A percentile compares a stretch with the other conserved stretches of the same genome.
These are phyloP conservation scores for Platygyra sinensis DNA, from an alignment of 64 coral and sea anemone genomes.

Conservation along the genomic window DNA sequence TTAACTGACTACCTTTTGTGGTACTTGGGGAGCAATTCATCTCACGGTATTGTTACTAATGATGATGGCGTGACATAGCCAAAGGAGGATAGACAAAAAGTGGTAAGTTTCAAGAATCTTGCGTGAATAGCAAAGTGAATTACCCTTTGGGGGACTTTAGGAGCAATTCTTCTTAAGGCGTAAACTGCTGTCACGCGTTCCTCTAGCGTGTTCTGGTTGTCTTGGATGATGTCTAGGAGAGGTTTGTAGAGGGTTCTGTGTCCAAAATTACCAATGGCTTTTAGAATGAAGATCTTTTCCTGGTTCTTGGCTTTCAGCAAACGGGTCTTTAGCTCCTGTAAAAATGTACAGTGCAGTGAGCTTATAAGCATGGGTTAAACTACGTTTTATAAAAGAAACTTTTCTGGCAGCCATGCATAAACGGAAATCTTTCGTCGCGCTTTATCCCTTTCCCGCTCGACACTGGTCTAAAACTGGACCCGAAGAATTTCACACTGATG, in stretches of 20 bases:
- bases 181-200: slow-evolving; percentile 19
- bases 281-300: slow-evolving; percentile 21
- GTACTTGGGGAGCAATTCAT: slow-evolving; percentile 22
- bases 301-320: neutral
- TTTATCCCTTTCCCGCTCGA: neutral
- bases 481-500: neutral
- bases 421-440: neutral
- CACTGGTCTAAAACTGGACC: neutral
- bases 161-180: slow-evolving; percentile 33
- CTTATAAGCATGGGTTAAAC: too few relatives aligned
- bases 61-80: too few relatives aligned
- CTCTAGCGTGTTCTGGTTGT: neutral
- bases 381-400: neutral
- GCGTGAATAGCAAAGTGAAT: neutral
- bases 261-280: slow-evolving; percentile 17
- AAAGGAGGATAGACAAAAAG: too few relatives aligned
- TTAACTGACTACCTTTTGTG: slow-evolving; percentile 3
- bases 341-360: neutral
- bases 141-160: slow-evolving; percentile 27
- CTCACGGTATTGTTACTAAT: neutral
- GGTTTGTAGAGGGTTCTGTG: neutral
- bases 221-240: slow-evolving; percentile 3
- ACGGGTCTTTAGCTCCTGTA: slow-evolving; percentile 14
- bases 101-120: neutral
- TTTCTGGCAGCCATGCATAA: neutral